A percentile compares a stretch with the other conserved stretches of the same genome.
Conservation (phyloP, 2,888 invertebrate genomes). For the Microplitis deprimator region DNA sequence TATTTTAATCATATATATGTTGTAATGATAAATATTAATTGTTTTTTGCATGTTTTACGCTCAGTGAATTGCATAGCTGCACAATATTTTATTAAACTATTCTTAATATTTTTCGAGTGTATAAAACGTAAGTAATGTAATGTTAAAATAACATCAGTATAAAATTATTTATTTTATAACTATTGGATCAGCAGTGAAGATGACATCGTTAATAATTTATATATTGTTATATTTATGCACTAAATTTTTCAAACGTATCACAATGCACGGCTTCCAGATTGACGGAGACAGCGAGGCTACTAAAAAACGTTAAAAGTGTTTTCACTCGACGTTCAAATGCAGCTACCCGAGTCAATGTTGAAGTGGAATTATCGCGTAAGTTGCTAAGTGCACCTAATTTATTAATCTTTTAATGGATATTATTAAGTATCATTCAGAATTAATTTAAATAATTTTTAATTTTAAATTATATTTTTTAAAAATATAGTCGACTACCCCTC, state of each 20-base stretch:
- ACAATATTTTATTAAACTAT: not conserved
- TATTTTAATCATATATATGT: not conserved
- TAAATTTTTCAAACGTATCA: constrained; percentile 48
- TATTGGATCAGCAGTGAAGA: constrained; percentile 26
- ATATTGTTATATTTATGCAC: constrained; percentile 40
- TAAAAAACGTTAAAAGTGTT: constrained; percentile 95
- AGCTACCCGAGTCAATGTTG: constrained; percentile 83
- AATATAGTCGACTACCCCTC: no score
- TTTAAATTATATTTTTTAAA: no score
- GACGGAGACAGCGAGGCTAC: constrained; percentile 96
- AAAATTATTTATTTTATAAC: not conserved
- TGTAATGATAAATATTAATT: not conserved
- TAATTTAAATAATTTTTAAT: no score
- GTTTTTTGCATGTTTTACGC: not conserved
- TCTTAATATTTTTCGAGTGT: not conserved
- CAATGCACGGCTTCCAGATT: constrained; percentile 79
- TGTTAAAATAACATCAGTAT: not conserved
- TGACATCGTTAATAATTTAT: constrained; percentile 13
- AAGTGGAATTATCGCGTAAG: constrained; percentile 95
- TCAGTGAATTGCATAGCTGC: not conserved
- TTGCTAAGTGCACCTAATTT: constrained; percentile 54
- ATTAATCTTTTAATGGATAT: constrained; percentile 44
- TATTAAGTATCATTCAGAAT: constrained; percentile 38
- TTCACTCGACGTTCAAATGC: constrained; percentile 85
- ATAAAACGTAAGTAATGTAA: not conserved